Evolutionary conservation across 2,113 vertebrate genomes (phyloP).

Genomic region (Takifugu bimaculatus): DNA sequence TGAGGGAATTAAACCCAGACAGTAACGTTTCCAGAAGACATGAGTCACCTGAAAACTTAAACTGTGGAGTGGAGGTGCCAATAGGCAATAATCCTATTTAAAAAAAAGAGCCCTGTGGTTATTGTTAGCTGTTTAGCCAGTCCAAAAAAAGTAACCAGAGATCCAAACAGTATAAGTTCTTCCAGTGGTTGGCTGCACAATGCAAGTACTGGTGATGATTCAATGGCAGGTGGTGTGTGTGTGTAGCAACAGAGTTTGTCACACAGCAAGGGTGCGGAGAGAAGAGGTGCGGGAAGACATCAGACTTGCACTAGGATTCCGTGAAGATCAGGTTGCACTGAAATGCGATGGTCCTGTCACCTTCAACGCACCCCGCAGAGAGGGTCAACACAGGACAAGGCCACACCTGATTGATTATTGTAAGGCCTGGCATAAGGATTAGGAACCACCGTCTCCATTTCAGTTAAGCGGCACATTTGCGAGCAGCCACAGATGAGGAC

Average conservation of each 20-base stretch:
- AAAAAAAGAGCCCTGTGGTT: conserved; percentile 22
- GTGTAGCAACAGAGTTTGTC: conserved; percentile 56
- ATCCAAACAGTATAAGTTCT: background rate
- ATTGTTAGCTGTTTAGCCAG: conserved; percentile 1
- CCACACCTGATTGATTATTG: conserved; percentile 57
- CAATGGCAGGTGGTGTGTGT: conserved; percentile 54
- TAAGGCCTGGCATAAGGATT: conserved; percentile 47
- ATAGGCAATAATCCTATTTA: conserved; percentile 2
- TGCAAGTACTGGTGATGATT: background rate
- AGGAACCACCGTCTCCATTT: conserved; percentile 34
- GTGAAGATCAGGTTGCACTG: conserved; percentile 37
- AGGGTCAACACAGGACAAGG: conserved; percentile 27
- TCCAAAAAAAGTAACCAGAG: background rate
- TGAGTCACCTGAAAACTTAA: conserved; percentile 64
- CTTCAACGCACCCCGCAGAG: conserved; percentile 58
- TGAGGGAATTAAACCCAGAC: conserved; percentile 68
- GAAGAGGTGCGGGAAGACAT: conserved; percentile 53
- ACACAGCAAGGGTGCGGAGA: conserved; percentile 70
- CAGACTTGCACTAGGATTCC: conserved; percentile 70
- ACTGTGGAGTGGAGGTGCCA: conserved; percentile 23
- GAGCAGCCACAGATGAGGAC: conserved; percentile 36
- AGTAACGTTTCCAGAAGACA: conserved; percentile 67
- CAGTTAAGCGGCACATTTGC: conserved; percentile 39
- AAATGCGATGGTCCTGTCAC: conserved; percentile 53
- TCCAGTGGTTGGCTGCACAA: conserved; percentile 10